Conservation (phyloP, 2,113 vertebrate genomes). For the Pagrus major region DNA sequence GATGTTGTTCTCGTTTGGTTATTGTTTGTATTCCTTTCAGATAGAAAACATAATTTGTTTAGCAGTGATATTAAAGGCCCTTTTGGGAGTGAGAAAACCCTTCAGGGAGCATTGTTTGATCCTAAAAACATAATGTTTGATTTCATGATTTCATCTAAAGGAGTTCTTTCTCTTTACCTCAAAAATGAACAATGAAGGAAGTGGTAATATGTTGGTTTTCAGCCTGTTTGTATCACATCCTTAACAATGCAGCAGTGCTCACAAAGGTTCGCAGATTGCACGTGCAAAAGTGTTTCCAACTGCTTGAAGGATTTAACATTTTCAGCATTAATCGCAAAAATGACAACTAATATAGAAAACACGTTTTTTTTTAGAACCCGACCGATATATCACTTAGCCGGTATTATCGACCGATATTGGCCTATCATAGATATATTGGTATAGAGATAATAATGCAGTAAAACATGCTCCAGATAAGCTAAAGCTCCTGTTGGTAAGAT, state of each 20-base stretch:
- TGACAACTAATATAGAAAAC: too few species aligned
- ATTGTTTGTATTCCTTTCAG: neutral
- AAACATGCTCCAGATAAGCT: too few species aligned
- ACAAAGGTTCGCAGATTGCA: too few species aligned
- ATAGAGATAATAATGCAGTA: too few species aligned
- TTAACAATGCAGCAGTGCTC: neutral
- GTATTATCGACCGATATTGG: too few species aligned
- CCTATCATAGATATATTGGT: too few species aligned
- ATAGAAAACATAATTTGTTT: too few species aligned
- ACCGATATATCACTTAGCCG: too few species aligned
- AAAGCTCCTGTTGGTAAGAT: too few species aligned
- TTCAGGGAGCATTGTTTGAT: neutral
- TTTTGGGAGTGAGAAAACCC: neutral
- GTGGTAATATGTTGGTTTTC: neutral
- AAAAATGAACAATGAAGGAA: neutral
- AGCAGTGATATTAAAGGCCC: too few species aligned
- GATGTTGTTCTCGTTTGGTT: neutral
- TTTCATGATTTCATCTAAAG: neutral
- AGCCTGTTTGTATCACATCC: neutral
- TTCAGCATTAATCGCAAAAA: neutral
- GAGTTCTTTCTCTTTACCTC: neutral
- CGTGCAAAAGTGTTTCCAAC: neutral
- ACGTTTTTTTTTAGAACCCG: too few species aligned
- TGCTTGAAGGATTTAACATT: neutral
- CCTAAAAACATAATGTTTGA: neutral